These are phyloP conservation scores for Spea multiplicata DNA, from an alignment of 2,113 vertebrate genomes.

Conservation along the genomic window DNA sequence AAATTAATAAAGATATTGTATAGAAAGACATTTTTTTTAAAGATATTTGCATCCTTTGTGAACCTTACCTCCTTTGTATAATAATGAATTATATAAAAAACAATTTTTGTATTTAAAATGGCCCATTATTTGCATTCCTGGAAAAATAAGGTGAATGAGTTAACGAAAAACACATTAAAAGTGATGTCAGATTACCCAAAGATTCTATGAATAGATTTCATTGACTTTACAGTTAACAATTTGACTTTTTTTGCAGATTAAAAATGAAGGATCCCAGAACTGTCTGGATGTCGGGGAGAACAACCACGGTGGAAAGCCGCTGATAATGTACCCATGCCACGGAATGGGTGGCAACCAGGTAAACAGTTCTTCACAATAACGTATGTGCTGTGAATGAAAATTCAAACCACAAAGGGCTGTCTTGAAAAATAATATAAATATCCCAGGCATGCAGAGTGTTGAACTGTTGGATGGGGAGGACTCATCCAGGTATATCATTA, in stretches of 20 bases:
- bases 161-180: no score
- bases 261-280: slow-evolving; percentile 71
- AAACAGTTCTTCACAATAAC: slow-evolving; percentile 1
- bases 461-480: background rate
- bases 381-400: background rate
- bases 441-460: background rate
- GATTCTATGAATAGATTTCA: no score
- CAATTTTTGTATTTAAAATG: no score
- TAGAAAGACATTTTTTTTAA: no score
- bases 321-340: slow-evolving; percentile 92
- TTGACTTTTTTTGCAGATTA: slow-evolving; percentile 67
- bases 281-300: slow-evolving; percentile 89
- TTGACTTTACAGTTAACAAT: background rate
- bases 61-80: no score
- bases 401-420: background rate
- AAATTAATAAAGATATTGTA: no score
- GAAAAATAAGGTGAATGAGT: no score
- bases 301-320: slow-evolving; percentile 80
- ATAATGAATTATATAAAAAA: no score
- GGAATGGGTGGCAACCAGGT: slow-evolving; percentile 98
- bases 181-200: no score
- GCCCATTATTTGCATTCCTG: no score
- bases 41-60: no score
- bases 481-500: no score
- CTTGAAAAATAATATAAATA: background rate